These are phyloP conservation scores for Podarcis lilfordi DNA, from an alignment of 2,797 vertebrate genomes.

Conservation along the genomic window DNA sequence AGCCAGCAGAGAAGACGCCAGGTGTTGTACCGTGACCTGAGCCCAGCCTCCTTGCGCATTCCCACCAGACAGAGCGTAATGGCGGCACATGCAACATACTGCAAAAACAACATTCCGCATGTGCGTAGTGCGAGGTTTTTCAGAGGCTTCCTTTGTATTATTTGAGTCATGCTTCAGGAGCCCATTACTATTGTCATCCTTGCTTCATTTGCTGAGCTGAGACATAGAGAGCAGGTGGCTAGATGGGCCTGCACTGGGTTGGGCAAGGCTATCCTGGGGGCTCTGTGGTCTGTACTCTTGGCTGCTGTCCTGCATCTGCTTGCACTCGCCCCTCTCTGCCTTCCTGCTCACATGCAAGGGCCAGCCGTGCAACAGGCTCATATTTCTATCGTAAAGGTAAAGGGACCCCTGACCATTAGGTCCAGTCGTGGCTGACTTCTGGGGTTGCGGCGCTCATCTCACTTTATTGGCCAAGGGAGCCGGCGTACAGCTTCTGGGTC, in stretches of 20 bases:
- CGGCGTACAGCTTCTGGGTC: too few relatives aligned
- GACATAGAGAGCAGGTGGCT: not conserved
- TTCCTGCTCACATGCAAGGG: too few relatives aligned
- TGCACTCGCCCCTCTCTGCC: too few relatives aligned
- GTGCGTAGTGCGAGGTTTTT: not conserved
- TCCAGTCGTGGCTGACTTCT: too few relatives aligned
- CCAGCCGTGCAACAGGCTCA: too few relatives aligned
- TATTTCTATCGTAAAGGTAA: too few relatives aligned
- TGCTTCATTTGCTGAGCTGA: not conserved
- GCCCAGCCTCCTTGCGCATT: not conserved
- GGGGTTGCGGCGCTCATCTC: too few relatives aligned
- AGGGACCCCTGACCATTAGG: too few relatives aligned
- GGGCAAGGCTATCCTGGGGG: not conserved
- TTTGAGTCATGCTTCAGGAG: not conserved
- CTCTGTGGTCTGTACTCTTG: not conserved
- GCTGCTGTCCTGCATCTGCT: too few relatives aligned
- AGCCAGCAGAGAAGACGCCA: not conserved
- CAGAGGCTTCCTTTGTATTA: not conserved
- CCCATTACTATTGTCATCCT: too few relatives aligned
- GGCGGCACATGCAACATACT: not conserved
- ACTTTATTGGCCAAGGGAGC: too few relatives aligned
- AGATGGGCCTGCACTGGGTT: not conserved
- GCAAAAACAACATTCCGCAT: not conserved
- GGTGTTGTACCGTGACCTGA: fast-evolving
- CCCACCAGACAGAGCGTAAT: not conserved